These are phyloP conservation scores for Eupithecia subfuscata DNA, from an alignment of 2,888 invertebrate genomes.

Conservation along the genomic window DNA sequence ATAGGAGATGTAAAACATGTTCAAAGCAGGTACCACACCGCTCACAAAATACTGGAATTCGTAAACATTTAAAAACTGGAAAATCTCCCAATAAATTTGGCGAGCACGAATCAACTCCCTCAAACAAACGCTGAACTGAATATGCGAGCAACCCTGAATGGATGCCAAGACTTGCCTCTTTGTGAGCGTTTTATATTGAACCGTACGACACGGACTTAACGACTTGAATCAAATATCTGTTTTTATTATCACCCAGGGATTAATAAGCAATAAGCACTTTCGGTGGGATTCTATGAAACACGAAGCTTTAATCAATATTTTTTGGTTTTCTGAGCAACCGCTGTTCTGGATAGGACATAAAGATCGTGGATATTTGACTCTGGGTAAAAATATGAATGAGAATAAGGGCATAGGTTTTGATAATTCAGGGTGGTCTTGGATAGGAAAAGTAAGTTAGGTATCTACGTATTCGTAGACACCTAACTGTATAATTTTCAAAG, in stretches of 20 bases:
- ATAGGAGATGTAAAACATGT: not conserved
- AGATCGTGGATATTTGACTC: not conserved
- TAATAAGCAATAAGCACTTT: slow-evolving; percentile 6
- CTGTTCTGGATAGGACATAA: not conserved
- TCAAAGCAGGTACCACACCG: not conserved
- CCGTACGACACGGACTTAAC: slow-evolving; percentile 30
- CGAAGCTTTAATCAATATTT: not conserved
- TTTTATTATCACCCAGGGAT: slow-evolving; percentile 10
- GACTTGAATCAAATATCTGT: slow-evolving; percentile 9
- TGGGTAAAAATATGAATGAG: not conserved
- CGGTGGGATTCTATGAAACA: slow-evolving; percentile 4
- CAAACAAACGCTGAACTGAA: slow-evolving; percentile 77
- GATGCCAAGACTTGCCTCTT: slow-evolving; percentile 70
- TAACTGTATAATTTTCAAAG: too few relatives aligned
- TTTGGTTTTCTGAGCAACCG: not conserved
- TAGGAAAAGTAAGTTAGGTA: not conserved
- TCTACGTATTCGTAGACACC: not conserved
- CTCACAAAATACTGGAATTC: slow-evolving; percentile 12
- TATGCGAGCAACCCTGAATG: slow-evolving; percentile 66
- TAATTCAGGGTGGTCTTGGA: not conserved
- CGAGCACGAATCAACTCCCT: slow-evolving; percentile 58
- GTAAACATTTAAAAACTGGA: slow-evolving; percentile 60
- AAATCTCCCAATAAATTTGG: slow-evolving; percentile 70
- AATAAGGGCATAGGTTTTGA: not conserved
- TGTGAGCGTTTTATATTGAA: slow-evolving; percentile 38